Conservation (phyloP, 1,140 invertebrate species). For the Oreohelix idahoensis region DNA sequence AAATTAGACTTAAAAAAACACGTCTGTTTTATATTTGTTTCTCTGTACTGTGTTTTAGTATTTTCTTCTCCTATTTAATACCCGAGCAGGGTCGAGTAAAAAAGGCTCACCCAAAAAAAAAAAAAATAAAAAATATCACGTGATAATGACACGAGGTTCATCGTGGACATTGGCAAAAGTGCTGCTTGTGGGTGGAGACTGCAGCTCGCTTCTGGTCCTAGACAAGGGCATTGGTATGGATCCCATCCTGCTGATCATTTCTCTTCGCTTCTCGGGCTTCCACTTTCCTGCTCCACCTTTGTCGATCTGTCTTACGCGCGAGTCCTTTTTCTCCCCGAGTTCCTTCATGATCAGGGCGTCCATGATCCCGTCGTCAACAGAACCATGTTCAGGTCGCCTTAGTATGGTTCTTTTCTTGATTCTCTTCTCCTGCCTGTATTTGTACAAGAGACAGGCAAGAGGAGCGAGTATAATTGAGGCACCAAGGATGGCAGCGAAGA, state of each 20-base stretch:
- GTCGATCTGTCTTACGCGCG: not conserved
- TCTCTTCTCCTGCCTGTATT: slow-evolving; percentile 47
- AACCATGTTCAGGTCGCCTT: slow-evolving; percentile 39
- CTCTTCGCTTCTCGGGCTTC: not conserved
- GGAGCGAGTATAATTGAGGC: slow-evolving; percentile 62
- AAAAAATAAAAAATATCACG: too few species aligned
- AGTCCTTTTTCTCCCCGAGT: slow-evolving; percentile 45
- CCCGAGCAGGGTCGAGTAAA: too few species aligned
- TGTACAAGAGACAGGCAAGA: slow-evolving; percentile 61
- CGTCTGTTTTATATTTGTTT: too few species aligned
- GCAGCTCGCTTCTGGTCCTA: slow-evolving; percentile 18
- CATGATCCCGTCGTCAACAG: slow-evolving; percentile 54
- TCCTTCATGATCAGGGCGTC: slow-evolving; percentile 63
- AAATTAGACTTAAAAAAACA: too few species aligned
- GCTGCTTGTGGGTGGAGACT: not conserved
- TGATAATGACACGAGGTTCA: slow-evolving; percentile 14
- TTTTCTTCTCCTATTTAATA: too few species aligned
- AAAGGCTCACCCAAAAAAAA: too few species aligned
- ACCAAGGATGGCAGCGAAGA: slow-evolving; percentile 54
- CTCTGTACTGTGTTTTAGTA: too few species aligned
- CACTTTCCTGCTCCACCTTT: not conserved
- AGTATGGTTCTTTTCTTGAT: slow-evolving; percentile 46
- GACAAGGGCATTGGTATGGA: not conserved
- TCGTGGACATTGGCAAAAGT: not conserved
- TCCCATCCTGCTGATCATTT: not conserved